Base-by-base conservation (phyloP, 2,888 invertebrate genomes). In the Ametastegia equiseti region DNA sequence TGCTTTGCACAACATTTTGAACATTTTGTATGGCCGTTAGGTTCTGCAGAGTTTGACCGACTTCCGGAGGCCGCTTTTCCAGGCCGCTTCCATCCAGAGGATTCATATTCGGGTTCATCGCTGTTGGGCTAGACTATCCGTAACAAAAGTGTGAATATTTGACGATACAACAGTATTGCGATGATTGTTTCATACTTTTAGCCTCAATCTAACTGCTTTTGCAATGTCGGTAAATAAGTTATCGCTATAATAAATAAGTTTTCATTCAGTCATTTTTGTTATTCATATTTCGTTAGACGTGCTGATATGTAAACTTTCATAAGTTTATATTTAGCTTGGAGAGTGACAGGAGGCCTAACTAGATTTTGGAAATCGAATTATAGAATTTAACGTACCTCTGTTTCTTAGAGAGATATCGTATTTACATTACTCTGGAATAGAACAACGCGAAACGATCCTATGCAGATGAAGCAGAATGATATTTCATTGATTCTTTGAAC, bases 1-100 rank as follows among this genome's bases (percentile, higher is more conserved):
- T 89, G 82, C 89, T 89, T 57, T 90, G 89, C 4, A 89, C 89
- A 11, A 89, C 87, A 85, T 87, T 89, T 79, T 88, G 89, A 67
- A 89, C 85, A 81, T 81, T 89, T 39, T 91, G 89, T 78, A 91
- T 90, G 1, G 89, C 89, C 33, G 91, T 89, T 60, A 91, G 84
- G 82, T 89, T 89, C 71, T 91, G 91, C 27, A 89, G 84, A 23
- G 85, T 88, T 83, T 91, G 90, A 15, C 84, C 85, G 3, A 86
- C 85, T 60, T 91, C 91, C 6, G 89, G 84, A 36, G 86, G 63
- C 84, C 86, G 86, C 82, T 91, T 91, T 33, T 91, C 92, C 54
- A 78, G 42, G 39, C 88, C 88, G 83, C 86, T 83, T 57, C 86
- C 85, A 63, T 88, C 88, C 82, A 84, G 67, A 27, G 88, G 82